These are phyloP conservation scores for Scortum barcoo DNA, from an alignment of 2,113 vertebrate genomes.

Conservation along the genomic window DNA sequence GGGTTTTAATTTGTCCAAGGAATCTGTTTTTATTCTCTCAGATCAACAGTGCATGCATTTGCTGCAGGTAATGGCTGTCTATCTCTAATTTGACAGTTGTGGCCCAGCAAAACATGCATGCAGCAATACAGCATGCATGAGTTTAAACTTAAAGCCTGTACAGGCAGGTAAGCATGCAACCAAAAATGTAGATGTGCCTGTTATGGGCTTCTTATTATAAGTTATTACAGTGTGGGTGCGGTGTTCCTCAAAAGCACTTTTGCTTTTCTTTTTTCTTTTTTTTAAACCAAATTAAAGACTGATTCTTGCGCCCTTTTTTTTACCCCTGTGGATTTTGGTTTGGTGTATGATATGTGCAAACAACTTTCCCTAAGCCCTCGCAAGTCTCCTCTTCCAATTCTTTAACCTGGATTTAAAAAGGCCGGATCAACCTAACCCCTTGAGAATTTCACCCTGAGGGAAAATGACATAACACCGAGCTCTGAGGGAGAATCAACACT, in stretches of 20 bases:
- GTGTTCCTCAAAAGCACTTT: not conserved
- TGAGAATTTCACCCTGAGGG: constrained; percentile 65
- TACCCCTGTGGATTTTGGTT: constrained; percentile 5
- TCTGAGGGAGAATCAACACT: constrained; percentile 64
- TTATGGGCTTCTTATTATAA: not conserved
- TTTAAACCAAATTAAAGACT: not conserved
- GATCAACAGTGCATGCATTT: not conserved
- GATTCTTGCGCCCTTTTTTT: not conserved
- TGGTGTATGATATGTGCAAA: constrained; percentile 34
- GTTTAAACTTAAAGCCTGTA: not conserved
- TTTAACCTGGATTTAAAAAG: constrained; percentile 53
- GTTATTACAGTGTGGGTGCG: not conserved
- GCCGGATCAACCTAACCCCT: constrained; percentile 61
- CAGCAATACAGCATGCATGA: not conserved
- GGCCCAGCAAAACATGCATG: not conserved
- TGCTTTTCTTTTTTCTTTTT: constrained; percentile 6
- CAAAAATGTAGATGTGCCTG: not conserved
- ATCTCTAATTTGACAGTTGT: constrained; percentile 2
- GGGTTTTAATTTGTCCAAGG: not conserved
- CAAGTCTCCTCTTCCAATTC: constrained; percentile 35
- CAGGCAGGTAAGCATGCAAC: not conserved
- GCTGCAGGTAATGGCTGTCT: constrained; percentile 12
- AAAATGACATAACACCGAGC: constrained; percentile 68
- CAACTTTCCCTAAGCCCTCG: constrained; percentile 55
- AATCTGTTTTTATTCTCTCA: not conserved